Conservation (phyloP, 1,140 invertebrate genomes). For the Calliopsis andreniformis region DNA sequence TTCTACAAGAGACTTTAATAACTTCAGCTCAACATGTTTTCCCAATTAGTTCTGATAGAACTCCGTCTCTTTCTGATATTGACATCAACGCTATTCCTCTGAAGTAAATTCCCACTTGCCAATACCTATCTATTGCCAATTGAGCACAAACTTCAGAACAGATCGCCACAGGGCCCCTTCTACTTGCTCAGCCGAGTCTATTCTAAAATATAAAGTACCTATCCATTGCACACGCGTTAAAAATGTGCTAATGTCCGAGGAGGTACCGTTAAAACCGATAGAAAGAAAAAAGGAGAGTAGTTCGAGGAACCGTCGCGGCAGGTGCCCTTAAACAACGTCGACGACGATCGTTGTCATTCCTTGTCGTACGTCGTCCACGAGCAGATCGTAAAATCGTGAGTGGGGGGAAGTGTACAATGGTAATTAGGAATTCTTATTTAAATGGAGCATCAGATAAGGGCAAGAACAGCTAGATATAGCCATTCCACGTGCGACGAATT, state of each 20-base stretch:
- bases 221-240: neutral
- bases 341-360: slow-evolving; percentile 35
- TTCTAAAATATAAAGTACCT: slow-evolving; percentile 6
- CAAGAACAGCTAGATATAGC: slow-evolving; percentile 71
- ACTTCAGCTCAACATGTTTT: too few relatives aligned
- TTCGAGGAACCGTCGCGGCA: neutral
- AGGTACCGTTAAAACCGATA: slow-evolving; percentile 17
- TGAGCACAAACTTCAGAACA: too few relatives aligned
- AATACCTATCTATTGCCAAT: too few relatives aligned
- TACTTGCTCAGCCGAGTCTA: neutral
- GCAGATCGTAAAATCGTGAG: slow-evolving; percentile 30
- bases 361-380: slow-evolving; percentile 15
- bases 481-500: slow-evolving; percentile 71
- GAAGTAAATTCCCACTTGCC: too few relatives aligned
- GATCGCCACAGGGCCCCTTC: too few relatives aligned
- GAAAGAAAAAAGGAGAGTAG: too few relatives aligned
- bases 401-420: slow-evolving; percentile 63
- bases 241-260: slow-evolving; percentile 2
- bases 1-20: too few relatives aligned
- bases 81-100: too few relatives aligned
- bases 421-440: slow-evolving; percentile 75
- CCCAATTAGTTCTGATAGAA: too few relatives aligned
- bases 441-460: slow-evolving; percentile 76
- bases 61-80: too few relatives aligned
- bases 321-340: slow-evolving; percentile 21